Conservation (phyloP, 1,140 invertebrate genomes). For the Gryon sp. region DNA sequence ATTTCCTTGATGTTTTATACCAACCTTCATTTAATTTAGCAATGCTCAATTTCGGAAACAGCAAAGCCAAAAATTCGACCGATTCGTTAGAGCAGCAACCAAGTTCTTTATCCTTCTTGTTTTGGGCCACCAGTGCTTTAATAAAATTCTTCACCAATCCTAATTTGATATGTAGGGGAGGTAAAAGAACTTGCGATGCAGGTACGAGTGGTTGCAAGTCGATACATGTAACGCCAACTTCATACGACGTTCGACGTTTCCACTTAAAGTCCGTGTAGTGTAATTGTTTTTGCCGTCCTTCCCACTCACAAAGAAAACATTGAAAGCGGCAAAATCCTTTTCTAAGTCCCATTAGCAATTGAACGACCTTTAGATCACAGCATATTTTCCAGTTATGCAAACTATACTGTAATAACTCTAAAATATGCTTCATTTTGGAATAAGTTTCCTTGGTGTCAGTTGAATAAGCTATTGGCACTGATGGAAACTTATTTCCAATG, state of each 20-base stretch:
- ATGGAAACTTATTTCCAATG: constrained; percentile 7
- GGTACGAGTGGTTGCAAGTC: neutral
- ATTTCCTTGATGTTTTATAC: neutral
- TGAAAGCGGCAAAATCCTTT: constrained; percentile 1
- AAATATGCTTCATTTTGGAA: constrained; percentile 3
- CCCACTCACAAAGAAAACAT: constrained; percentile 22
- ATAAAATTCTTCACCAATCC: constrained; percentile 12
- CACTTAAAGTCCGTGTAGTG: constrained; percentile 1
- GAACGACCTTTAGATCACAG: constrained; percentile 24
- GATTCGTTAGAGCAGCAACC: neutral
- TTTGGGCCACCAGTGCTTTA: neutral
- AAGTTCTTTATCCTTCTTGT: neutral
- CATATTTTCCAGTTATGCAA: constrained; percentile 6
- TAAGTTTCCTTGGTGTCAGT: constrained; percentile 5
- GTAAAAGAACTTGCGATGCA: constrained; percentile 11
- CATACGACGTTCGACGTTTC: neutral
- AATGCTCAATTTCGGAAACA: neutral
- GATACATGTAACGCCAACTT: neutral
- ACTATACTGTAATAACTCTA: constrained; percentile 9
- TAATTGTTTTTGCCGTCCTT: neutral
- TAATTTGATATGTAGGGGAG: constrained; percentile 27
- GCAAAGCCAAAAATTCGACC: neutral
- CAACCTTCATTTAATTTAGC: constrained; percentile 15
- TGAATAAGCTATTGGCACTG: constrained; percentile 13
- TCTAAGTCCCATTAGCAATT: constrained; percentile 1